Conservation (phyloP, 2,113 vertebrate species). For the Sander lucioperca region DNA sequence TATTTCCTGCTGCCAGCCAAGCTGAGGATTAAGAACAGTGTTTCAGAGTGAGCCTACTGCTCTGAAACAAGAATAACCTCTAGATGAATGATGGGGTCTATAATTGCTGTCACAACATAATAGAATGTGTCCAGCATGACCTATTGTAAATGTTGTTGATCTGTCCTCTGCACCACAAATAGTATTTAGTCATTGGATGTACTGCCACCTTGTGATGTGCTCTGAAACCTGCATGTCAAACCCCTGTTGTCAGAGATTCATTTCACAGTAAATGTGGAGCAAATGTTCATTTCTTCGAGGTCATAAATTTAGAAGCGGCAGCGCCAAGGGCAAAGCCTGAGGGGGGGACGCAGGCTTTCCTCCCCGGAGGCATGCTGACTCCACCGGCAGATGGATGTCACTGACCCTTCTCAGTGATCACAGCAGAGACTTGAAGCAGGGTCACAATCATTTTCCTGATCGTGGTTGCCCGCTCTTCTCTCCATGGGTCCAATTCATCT, state of each 20-base stretch:
- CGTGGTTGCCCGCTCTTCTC: slow-evolving; percentile 21
- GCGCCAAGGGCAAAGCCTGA: slow-evolving; percentile 28
- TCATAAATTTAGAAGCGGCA: slow-evolving; percentile 29
- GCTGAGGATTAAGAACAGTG: not conserved
- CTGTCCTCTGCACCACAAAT: slow-evolving; percentile 7
- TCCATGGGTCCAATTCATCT: slow-evolving; percentile 54
- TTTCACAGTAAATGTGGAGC: not conserved
- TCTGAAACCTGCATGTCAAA: slow-evolving; percentile 55
- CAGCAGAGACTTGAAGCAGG: slow-evolving; percentile 51
- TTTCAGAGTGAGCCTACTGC: not conserved
- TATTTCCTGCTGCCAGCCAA: slow-evolving; percentile 10
- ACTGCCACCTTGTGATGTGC: slow-evolving; percentile 81
- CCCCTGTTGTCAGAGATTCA: not conserved
- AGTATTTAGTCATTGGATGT: slow-evolving; percentile 42
- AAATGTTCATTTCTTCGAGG: slow-evolving; percentile 22
- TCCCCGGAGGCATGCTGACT: slow-evolving; percentile 19
- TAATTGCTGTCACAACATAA: not conserved
- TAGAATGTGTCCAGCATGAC: not conserved
- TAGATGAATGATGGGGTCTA: slow-evolving; percentile 1
- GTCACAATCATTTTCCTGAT: slow-evolving; percentile 58
- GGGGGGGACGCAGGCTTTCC: not conserved
- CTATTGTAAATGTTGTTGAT: not conserved
- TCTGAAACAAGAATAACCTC: slow-evolving; percentile 11
- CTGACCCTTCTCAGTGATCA: slow-evolving; percentile 59
- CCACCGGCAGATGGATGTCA: slow-evolving; percentile 51